Evolutionary conservation across 2,888 invertebrate genomes (phyloP), one percentile per base, ranked within the genome.

Genomic region (Campaea margaritaria): DNA sequence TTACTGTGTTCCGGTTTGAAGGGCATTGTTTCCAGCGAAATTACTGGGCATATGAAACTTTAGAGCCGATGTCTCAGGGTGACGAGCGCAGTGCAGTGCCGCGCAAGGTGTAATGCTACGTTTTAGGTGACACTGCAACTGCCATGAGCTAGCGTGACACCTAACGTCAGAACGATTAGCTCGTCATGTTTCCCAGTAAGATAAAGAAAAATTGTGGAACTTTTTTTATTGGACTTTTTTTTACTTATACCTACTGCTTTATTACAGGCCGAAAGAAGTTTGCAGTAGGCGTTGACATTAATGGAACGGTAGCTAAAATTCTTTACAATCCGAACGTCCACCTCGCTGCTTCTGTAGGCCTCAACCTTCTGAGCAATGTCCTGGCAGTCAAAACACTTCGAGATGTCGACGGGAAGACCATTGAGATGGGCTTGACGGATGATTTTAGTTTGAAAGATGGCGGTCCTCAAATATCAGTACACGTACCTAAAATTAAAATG

Each of bases 401-500:
- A 10, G n/a, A n/a, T n/a, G 38, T n/a, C n/a, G 38, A 38, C 38
- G 38, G 38, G n/a, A 38, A 12, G n/a, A 38, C 38, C 4, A 38
- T 38, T 2, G n/a, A 38, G 12, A 38, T 38, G 38, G 4, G n/a
- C 12, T 1, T n/a, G 1, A 2, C 38, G 4, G 34, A 36, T 36
- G 11, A 11, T 11, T 36, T 36, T 11, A 36, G 11, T 2, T 2
- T 36, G 34, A 11, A 11, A 10, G 10, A 5, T 10, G 2, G 11
- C 2, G 11, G 5, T 28, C 9, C 38, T 2, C 2, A 31, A 41
- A 50, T 46, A 11, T n/a, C 21, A 21, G 21, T 51, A 0, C 51
- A 51, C 27, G 10, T 47, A 5, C 51, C 58, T 0, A 58, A 58
- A 28, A 14, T 34, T 2, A 46, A 51, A 47, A 58, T 58, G 58